phyloP scores from a whole-genome alignment of 2,113 vertebrate genomes.

The Nicator chloris region DNA sequence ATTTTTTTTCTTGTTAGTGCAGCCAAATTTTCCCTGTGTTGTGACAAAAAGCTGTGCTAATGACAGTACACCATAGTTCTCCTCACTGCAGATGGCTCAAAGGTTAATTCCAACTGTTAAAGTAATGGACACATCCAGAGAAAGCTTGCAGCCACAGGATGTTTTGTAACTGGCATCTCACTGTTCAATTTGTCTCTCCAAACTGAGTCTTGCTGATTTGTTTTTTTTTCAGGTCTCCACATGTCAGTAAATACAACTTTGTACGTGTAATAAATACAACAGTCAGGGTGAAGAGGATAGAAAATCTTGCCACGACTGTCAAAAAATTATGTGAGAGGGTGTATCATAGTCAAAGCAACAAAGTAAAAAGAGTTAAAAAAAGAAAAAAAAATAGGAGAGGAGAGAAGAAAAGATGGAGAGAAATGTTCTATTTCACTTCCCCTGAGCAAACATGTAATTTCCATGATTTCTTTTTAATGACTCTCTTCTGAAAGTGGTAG shows the following conservation, averaged over 20 bases:
- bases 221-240: not conserved
- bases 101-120: slow-evolving; percentile 50
- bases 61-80: not conserved
- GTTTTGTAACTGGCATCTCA: slow-evolving; percentile 7
- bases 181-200: not conserved
- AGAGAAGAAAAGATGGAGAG: slow-evolving; percentile 21
- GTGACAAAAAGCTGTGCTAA: slow-evolving; percentile 16
- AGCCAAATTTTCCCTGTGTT: not conserved
- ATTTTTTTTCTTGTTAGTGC: not conserved
- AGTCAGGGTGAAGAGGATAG: not conserved
- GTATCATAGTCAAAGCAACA: not conserved
- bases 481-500: slow-evolving; percentile 76
- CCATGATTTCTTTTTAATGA: slow-evolving; percentile 99
- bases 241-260: not conserved
- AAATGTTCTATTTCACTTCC: slow-evolving; percentile 74
- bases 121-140: not conserved
- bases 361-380: not conserved
- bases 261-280: not conserved
- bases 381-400: not conserved
- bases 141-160: not conserved
- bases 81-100: not conserved
- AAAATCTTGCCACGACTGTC: not conserved
- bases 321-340: not conserved
- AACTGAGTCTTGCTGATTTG: not conserved
- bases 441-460: slow-evolving; percentile 95